Evolutionary conservation across 2,888 invertebrate species (phyloP).

Genomic region (Gastrophysa polygoni): DNA sequence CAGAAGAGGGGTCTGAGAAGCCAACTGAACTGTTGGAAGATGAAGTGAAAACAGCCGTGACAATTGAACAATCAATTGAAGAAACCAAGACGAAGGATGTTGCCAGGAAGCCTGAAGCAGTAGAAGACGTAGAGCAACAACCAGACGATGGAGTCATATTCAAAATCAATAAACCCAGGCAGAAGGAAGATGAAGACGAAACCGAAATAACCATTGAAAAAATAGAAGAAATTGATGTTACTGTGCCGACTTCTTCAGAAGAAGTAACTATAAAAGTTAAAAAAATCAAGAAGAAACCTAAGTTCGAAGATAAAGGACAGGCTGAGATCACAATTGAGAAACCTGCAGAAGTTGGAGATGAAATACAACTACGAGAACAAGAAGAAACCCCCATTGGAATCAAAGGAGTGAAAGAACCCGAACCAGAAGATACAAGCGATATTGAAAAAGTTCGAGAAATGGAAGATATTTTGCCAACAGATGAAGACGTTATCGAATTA

Average conservation of each 20-base stretch:
- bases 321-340: slow-evolving; percentile 39
- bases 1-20: slow-evolving; percentile 43
- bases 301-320: slow-evolving; percentile 46
- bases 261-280: slow-evolving; percentile 37
- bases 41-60: slow-evolving; percentile 44
- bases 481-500: no score
- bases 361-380: slow-evolving; percentile 39
- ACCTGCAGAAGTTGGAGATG: slow-evolving; percentile 57
- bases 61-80: no score
- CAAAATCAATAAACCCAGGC: no score
- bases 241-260: slow-evolving; percentile 38
- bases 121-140: no score
- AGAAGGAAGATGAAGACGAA: background rate
- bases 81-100: no score
- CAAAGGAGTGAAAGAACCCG: slow-evolving; percentile 44
- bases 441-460: no score
- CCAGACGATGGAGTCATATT: no score
- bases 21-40: slow-evolving; percentile 38
- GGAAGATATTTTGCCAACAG: no score
- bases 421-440: background rate
- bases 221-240: slow-evolving; percentile 21
- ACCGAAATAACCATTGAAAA: background rate
- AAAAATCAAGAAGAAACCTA: slow-evolving; percentile 42
- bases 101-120: no score
- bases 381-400: slow-evolving; percentile 25